Conservation (phyloP, 2,113 vertebrate genomes). For the Irena cyanogastra region DNA sequence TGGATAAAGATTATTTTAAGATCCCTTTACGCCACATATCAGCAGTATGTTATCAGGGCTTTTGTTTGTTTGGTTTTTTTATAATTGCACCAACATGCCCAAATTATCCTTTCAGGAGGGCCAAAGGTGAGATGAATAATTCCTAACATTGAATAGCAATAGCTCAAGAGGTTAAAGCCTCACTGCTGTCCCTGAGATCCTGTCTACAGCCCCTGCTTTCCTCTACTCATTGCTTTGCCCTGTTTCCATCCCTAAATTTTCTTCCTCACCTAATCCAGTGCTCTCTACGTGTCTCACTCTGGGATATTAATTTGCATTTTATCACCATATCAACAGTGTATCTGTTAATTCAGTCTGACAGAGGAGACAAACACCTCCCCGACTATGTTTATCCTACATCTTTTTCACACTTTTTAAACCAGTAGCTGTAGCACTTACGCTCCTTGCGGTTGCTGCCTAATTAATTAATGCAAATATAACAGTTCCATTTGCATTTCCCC, state of each 20-base stretch:
- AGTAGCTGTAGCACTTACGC: accelerated
- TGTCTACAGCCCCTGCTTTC: neutral
- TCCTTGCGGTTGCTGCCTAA: neutral
- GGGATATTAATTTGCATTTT: neutral
- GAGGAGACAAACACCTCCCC: neutral
- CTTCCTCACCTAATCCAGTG: neutral
- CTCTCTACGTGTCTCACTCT: neutral
- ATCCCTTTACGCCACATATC: neutral
- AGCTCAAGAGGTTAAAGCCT: neutral
- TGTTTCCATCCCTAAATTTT: neutral
- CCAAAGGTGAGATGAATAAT: neutral
- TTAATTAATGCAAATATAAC: neutral
- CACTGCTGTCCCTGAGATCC: neutral
- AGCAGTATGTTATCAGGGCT: neutral
- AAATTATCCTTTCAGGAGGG: neutral
- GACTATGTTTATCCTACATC: neutral
- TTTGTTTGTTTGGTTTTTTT: neutral
- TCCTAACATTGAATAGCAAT: neutral
- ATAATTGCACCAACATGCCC: neutral
- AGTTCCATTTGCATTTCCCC: neutral
- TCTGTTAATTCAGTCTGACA: neutral
- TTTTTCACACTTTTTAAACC: neutral
- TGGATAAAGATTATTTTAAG: conserved; percentile 70
- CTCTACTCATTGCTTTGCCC: neutral
- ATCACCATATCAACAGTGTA: neutral